Evolutionary conservation across 2,888 invertebrate genomes (phyloP).

Genomic region (Rhingia campestris): DNA sequence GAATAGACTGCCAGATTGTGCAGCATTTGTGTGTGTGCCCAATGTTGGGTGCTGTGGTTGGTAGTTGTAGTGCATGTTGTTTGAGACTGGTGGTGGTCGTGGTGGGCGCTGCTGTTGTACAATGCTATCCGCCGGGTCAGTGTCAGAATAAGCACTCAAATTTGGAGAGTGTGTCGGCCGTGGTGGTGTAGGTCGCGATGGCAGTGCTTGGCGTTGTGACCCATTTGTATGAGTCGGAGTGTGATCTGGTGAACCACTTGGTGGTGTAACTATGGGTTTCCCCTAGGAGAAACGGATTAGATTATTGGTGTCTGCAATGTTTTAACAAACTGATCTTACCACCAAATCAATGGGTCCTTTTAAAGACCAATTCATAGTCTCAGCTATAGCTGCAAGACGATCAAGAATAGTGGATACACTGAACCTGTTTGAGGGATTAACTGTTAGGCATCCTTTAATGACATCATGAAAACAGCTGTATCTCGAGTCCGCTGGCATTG

Average conservation of each 20-base stretch:
- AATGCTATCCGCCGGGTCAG: slow-evolving; percentile 59
- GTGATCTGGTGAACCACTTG: slow-evolving; percentile 75
- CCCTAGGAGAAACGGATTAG: slow-evolving; percentile 73
- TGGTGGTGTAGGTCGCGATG: slow-evolving; percentile 73
- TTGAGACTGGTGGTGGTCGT: slow-evolving; percentile 73
- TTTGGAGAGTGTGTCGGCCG: slow-evolving; percentile 61
- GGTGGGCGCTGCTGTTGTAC: slow-evolving; percentile 62
- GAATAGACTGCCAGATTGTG: slow-evolving; percentile 86
- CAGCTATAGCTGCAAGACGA: slow-evolving; percentile 93
- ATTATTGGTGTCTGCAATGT: not conserved
- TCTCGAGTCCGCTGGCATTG: slow-evolving; percentile 91
- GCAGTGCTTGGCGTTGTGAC: slow-evolving; percentile 35
- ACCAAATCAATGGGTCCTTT: slow-evolving; percentile 87
- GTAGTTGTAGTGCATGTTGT: slow-evolving; percentile 57
- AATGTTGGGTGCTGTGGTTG: slow-evolving; percentile 32
- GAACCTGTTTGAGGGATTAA: slow-evolving; percentile 92
- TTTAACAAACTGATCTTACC: slow-evolving; percentile 28
- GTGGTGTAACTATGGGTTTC: slow-evolving; percentile 80
- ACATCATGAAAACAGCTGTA: slow-evolving; percentile 94
- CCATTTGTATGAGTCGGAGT: slow-evolving; percentile 70
- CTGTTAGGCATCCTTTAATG: slow-evolving; percentile 92
- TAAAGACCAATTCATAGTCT: slow-evolving; percentile 91
- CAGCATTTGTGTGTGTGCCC: slow-evolving; percentile 65
- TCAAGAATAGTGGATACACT: slow-evolving; percentile 91
- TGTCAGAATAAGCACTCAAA: slow-evolving; percentile 57